A percentile compares a stretch with the other conserved stretches of the same genome.
phyloP scores from a whole-genome alignment of 2,888 invertebrate genomes.

The Orthosia incerta region DNA sequence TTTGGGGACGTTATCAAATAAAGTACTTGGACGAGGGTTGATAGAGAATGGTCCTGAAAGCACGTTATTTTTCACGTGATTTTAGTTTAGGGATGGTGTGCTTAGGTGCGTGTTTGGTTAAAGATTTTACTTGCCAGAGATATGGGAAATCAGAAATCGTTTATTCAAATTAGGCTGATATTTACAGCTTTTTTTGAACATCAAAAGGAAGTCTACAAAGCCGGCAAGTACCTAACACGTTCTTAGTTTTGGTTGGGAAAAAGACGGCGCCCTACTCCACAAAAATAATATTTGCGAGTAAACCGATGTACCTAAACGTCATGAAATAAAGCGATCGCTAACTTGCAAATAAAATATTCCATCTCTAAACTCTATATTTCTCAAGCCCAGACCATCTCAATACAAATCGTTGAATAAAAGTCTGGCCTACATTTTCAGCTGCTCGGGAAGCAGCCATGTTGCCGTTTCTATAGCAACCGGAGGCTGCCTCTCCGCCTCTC shows the following conservation, averaged over 20 bases:
- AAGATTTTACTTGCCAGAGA: neutral
- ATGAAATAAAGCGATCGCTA: neutral
- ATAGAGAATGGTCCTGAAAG: slow-evolving; percentile 8
- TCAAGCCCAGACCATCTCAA: slow-evolving; percentile 4
- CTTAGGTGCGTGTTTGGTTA: neutral
- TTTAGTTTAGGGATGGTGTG: slow-evolving; percentile 1
- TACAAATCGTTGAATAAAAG: slow-evolving; percentile 26
- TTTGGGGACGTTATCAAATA: slow-evolving; percentile 49
- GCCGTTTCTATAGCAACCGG: slow-evolving; percentile 82
- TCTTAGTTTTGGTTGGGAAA: neutral
- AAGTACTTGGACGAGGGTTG: slow-evolving; percentile 55
- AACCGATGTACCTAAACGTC: neutral
- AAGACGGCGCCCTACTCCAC: neutral
- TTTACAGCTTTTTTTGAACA: neutral
- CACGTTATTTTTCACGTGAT: slow-evolving; percentile 9
- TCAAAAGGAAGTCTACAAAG: neutral
- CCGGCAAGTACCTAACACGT: neutral
- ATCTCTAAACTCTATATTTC: neutral
- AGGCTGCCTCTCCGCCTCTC: slow-evolving; percentile 80
- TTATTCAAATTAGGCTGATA: neutral
- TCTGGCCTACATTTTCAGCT: slow-evolving; percentile 72
- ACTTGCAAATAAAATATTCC: neutral
- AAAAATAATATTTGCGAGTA: neutral
- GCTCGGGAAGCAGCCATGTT: slow-evolving; percentile 76
- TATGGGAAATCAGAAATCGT: neutral